Conservation (phyloP, 2,797 vertebrate genomes). For the Ctenopoma multispine region DNA sequence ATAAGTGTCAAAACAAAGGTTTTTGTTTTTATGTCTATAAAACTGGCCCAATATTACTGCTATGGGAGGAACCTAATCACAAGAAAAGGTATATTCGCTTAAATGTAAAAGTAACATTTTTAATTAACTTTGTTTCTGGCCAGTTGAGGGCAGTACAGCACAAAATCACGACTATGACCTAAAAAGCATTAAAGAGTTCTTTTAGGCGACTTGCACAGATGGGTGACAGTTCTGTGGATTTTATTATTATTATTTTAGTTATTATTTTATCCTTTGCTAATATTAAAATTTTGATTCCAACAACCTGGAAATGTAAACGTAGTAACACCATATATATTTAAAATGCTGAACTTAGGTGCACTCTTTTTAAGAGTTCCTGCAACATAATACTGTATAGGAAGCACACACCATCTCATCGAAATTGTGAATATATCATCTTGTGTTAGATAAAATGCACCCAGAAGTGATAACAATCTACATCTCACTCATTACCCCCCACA, state of each 20-base stretch:
- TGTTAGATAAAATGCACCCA: constrained; percentile 1
- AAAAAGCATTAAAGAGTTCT: no score
- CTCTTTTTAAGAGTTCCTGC: no score
- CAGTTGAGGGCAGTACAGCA: no score
- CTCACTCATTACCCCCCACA: constrained; percentile 6
- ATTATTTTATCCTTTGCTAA: neutral
- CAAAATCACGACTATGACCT: no score
- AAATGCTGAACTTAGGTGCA: neutral
- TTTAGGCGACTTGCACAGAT: neutral
- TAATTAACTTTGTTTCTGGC: no score
- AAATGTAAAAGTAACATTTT: no score
- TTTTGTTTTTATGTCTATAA: no score
- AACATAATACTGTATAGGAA: no score
- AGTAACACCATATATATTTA: neutral
- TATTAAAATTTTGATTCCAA: neutral
- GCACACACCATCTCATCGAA: neutral
- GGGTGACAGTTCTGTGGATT: neutral
- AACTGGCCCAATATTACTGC: no score
- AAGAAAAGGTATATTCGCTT: no score
- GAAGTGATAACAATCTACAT: neutral
- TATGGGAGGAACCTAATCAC: no score
- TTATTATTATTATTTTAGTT: neutral
- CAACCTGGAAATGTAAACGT: neutral
- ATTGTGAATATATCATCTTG: neutral
- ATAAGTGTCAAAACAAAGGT: neutral